Conservation (phyloP, 2,797 vertebrate genomes). For the Tapera naevia region DNA sequence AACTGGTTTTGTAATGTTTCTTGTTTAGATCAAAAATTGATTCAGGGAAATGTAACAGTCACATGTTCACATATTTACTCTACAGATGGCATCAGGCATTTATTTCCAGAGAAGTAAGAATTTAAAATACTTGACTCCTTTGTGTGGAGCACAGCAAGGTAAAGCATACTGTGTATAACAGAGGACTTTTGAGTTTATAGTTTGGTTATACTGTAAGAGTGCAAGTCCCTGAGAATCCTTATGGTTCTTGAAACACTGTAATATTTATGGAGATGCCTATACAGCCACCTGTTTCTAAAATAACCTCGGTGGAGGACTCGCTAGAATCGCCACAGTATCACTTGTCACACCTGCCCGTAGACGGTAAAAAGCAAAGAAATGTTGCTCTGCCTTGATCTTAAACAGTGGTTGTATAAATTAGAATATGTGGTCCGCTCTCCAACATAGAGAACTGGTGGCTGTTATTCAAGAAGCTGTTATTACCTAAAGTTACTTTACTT, state of each 20-base stretch:
- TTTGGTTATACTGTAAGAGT: not conserved
- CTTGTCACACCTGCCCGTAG: rapidly evolving
- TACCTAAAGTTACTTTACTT: not conserved
- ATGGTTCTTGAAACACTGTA: not conserved
- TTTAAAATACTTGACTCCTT: not conserved
- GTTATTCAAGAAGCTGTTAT: rapidly evolving
- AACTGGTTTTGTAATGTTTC: not conserved
- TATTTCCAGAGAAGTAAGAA: not conserved
- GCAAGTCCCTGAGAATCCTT: not conserved
- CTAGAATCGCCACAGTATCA: not conserved
- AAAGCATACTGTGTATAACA: not conserved
- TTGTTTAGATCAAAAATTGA: not conserved
- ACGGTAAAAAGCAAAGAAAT: not conserved
- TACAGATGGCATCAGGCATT: not conserved
- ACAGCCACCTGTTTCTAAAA: not conserved
- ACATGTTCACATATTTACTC: not conserved
- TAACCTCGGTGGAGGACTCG: not conserved
- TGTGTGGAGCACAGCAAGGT: not conserved
- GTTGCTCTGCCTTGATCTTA: not conserved
- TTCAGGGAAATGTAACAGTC: not conserved
- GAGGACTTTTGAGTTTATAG: not conserved
- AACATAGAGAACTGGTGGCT: rapidly evolving
- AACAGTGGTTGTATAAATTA: not conserved
- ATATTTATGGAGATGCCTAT: not conserved
- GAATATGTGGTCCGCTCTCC: not conserved